phyloP scores from a whole-genome alignment of 1,140 invertebrate species.

The Pomacea maculata region DNA sequence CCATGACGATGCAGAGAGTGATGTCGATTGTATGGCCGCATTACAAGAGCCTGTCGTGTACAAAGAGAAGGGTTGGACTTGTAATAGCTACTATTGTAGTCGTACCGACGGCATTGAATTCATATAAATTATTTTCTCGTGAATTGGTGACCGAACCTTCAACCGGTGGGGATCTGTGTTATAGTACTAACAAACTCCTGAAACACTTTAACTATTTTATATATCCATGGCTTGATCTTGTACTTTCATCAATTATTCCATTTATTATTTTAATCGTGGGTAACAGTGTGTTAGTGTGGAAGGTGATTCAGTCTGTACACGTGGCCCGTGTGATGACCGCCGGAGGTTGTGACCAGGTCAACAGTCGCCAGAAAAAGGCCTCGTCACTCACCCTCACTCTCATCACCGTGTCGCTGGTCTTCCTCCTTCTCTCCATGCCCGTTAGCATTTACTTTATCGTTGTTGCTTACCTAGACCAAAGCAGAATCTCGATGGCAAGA shows the following conservation, averaged over 20 bases:
- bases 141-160: too few relatives aligned
- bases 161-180: too few relatives aligned
- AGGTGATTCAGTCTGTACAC: background rate
- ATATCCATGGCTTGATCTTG: background rate
- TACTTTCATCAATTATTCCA: background rate
- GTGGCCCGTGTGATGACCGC: background rate
- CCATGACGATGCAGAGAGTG: too few relatives aligned
- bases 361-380: background rate
- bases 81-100: too few relatives aligned
- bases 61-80: too few relatives aligned
- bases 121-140: too few relatives aligned
- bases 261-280: background rate
- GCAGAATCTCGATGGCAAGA: background rate
- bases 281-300: conserved; percentile 2
- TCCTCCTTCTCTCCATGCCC: conserved; percentile 23
- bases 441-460: conserved; percentile 19
- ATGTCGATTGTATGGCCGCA: too few relatives aligned
- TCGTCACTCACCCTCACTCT: conserved; percentile 25
- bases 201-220: background rate
- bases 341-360: background rate
- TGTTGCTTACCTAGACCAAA: background rate
- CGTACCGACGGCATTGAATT: too few relatives aligned
- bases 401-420: background rate
- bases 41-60: too few relatives aligned
- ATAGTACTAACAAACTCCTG: too few relatives aligned